These are phyloP conservation scores for Dromas ardeola DNA, from an alignment of 2,113 vertebrate species.

Conservation along the genomic window DNA sequence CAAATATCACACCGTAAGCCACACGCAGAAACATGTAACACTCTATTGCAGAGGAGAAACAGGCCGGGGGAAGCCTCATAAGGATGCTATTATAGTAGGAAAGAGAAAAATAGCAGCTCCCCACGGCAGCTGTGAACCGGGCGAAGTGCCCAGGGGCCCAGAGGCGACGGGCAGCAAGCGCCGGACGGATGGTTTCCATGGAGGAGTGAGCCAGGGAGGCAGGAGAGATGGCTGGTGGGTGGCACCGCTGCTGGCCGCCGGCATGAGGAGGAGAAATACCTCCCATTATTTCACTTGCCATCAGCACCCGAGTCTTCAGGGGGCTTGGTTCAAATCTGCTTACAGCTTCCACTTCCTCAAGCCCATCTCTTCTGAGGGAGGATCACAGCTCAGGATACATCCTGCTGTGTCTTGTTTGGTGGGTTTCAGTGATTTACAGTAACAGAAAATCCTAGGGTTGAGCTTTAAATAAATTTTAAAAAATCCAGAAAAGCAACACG, in stretches of 20 bases:
- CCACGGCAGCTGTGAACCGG: neutral
- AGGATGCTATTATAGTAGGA: constrained; percentile 30
- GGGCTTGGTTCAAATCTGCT: neutral
- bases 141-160: neutral
- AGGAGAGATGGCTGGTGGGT: neutral
- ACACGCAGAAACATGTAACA: neutral
- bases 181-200: neutral
- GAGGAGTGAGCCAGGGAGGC: neutral
- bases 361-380: neutral
- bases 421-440: neutral
- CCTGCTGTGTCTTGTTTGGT: neutral
- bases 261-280: neutral
- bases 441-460: neutral
- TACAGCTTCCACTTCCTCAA: neutral
- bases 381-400: neutral
- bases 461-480: neutral
- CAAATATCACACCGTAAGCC: neutral
- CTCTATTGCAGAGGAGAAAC: neutral
- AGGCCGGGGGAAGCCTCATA: neutral
- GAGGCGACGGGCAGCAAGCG: neutral
- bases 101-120: neutral
- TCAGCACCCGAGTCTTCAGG: neutral
- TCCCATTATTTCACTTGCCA: neutral
- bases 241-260: neutral
- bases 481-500: neutral